A percentile compares a stretch with the other conserved stretches of the same genome.
Evolutionary conservation across 2,888 invertebrate genomes (phyloP).

Genomic region (Ametastegia equiseti): DNA sequence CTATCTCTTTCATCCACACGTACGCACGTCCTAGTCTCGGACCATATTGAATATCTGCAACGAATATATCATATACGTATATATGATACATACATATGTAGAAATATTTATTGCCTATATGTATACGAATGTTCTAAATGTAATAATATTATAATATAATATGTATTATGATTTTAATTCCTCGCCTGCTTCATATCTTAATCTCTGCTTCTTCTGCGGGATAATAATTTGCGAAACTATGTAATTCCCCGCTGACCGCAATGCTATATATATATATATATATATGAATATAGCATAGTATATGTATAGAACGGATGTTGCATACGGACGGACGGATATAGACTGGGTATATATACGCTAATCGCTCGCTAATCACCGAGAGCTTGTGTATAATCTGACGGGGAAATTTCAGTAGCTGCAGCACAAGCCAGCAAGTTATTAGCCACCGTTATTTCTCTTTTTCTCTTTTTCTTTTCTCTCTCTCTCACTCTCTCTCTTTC

Average conservation of each 20-base stretch:
- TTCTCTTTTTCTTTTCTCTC: not conserved
- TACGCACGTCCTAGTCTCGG: not conserved
- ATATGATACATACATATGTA: not conserved
- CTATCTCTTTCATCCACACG: not conserved
- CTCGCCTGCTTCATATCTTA: no score
- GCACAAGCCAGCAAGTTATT: not conserved
- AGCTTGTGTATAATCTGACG: not conserved
- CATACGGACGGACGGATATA: no score
- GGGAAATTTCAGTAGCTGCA: slow-evolving; percentile 2
- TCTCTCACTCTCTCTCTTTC: not conserved
- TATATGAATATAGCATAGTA: no score
- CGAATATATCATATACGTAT: not conserved
- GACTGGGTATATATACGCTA: not conserved
- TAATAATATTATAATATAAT: no score
- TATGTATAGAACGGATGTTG: no score
- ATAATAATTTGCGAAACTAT: no score
- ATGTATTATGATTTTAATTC: no score
- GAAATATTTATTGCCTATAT: not conserved
- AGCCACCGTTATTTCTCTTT: not conserved
- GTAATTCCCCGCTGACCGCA: no score
- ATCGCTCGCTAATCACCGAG: slow-evolving; percentile 2
- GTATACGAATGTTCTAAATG: no score
- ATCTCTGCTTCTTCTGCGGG: no score
- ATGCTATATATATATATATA: no score
- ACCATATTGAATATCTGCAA: slow-evolving; percentile 3